phyloP scores from a whole-genome alignment of 2,113 vertebrate genomes.

The Scartelaos histophorus region DNA sequence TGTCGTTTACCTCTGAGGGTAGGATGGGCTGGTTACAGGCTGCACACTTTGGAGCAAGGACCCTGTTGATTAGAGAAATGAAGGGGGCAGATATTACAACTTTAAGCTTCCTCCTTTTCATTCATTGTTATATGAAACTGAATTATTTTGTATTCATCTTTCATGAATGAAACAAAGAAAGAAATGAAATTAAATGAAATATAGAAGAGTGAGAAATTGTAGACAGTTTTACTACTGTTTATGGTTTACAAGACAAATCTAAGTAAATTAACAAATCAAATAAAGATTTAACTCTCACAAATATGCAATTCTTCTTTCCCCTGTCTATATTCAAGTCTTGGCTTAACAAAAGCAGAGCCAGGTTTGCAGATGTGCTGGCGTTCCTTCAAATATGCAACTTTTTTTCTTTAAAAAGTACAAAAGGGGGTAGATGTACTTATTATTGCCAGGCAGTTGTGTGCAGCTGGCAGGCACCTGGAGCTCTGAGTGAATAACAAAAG shows the following conservation, averaged over 20 bases:
- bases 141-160: too few relatives aligned
- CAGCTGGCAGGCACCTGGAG: constrained; percentile 55
- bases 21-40: constrained; percentile 92
- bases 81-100: too few relatives aligned
- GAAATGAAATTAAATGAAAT: too few relatives aligned
- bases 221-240: background rate
- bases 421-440: constrained; percentile 30
- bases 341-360: constrained; percentile 30
- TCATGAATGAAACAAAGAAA: too few relatives aligned
- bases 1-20: constrained; percentile 86
- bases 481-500: constrained; percentile 51
- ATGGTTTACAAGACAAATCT: background rate
- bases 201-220: constrained; percentile 3
- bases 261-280: background rate
- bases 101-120: too few relatives aligned
- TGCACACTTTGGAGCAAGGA: constrained; percentile 94
- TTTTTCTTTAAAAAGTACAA: constrained; percentile 7
- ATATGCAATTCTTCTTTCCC: background rate
- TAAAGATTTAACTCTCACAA: background rate
- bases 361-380: constrained; percentile 63
- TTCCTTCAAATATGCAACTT: constrained; percentile 36
- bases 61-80: constrained; percentile 67
- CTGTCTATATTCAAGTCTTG: constrained; percentile 9
- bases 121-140: too few relatives aligned
- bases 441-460: constrained; percentile 44